Percentiles rank a stretch among this genome's conserved stretches.
Conservation (phyloP, 92 coral and sea anemone genomes). For the Epizoanthus illoricatus region DNA sequence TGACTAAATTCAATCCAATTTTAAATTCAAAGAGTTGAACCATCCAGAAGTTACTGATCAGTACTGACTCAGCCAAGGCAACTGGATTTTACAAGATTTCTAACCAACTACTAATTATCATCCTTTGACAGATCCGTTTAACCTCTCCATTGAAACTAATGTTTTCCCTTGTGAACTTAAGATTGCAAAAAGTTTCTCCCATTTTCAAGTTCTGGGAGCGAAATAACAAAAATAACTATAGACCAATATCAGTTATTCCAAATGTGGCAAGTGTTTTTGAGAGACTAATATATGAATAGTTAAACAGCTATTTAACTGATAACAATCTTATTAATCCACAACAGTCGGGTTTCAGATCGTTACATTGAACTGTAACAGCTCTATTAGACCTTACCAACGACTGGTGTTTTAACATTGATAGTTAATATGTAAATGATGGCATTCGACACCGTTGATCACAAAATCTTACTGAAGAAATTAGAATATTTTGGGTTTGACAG, state of each 20-base stretch:
- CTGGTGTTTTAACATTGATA: slow-evolving; percentile 18
- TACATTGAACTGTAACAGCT: slow-evolving; percentile 7
- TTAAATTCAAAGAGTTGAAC: not conserved
- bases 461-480: slow-evolving; percentile 24
- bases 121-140: not conserved
- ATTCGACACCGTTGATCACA: slow-evolving; percentile 19
- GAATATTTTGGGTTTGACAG: slow-evolving; percentile 20
- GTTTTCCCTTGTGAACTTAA: slow-evolving; percentile 21
- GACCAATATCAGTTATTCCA: slow-evolving; percentile 32
- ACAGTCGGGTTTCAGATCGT: slow-evolving; percentile 43
- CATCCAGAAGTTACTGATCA: slow-evolving; percentile 14
- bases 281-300: slow-evolving; percentile 13
- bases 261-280: slow-evolving; percentile 26
- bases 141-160: slow-evolving; percentile 24
- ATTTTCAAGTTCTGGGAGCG: slow-evolving; percentile 26
- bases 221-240: slow-evolving; percentile 16
- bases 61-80: slow-evolving; percentile 14
- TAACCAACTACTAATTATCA: not conserved
- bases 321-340: slow-evolving; percentile 20
- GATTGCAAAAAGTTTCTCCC: slow-evolving; percentile 23
- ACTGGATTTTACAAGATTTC: slow-evolving; percentile 35
- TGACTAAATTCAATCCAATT: slow-evolving; percentile 22
- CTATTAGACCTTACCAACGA: slow-evolving; percentile 24
- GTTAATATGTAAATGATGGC: slow-evolving; percentile 8
- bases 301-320: slow-evolving; percentile 6